Percentiles rank a stretch among this genome's conserved stretches.
phyloP scores from a whole-genome alignment of 2,888 invertebrate species.

The Harpagoxenus sublaevis region DNA sequence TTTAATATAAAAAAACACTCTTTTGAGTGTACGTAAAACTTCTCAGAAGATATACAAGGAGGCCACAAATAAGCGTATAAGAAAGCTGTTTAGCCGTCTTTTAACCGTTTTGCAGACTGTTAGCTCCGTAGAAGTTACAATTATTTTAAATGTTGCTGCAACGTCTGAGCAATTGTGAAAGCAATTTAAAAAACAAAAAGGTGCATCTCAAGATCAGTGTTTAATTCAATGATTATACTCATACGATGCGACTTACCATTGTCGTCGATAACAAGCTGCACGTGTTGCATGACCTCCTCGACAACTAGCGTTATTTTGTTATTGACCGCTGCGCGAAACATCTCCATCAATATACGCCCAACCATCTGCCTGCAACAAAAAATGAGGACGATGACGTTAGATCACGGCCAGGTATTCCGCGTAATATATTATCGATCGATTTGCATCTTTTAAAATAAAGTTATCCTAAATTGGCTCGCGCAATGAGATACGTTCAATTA shows the following conservation, averaged over 20 bases:
- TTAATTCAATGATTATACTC: neutral
- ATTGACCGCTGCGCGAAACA: slow-evolving; percentile 86
- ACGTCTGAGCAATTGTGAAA: neutral
- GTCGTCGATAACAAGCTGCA: slow-evolving; percentile 78
- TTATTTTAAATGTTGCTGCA: neutral
- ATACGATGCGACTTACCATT: slow-evolving; percentile 71
- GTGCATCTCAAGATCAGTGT: neutral
- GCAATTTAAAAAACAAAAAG: neutral
- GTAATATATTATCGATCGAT: neutral
- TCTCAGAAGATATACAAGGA: neutral
- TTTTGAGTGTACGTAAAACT: neutral
- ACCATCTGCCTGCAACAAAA: slow-evolving; percentile 88
- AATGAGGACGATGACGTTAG: slow-evolving; percentile 39
- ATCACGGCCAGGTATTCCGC: neutral
- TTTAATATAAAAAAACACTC: neutral
- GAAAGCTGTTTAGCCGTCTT: neutral
- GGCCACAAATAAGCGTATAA: neutral
- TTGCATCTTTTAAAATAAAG: neutral
- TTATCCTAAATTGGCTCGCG: neutral
- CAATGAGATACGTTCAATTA: neutral
- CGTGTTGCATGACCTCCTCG: slow-evolving; percentile 77
- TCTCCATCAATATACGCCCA: slow-evolving; percentile 88
- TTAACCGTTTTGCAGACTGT: neutral
- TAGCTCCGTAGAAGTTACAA: neutral
- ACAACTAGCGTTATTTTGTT: slow-evolving; percentile 75